A percentile compares a stretch with the other conserved stretches of the same genome.
Evolutionary conservation across 2,888 invertebrate genomes (phyloP).

Genomic region (Aporophyla nigra): DNA sequence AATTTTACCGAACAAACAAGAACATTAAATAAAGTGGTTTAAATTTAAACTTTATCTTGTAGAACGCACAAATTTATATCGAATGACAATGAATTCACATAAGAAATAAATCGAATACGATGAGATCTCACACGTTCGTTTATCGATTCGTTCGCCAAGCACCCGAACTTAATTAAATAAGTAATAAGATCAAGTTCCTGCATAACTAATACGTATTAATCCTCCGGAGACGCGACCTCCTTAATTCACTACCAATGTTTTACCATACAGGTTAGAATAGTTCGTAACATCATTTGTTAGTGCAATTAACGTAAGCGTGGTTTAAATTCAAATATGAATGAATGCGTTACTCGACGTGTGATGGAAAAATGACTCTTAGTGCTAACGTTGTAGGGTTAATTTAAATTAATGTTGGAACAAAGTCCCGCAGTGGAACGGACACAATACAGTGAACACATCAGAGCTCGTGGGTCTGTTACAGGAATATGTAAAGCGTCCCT

Average conservation of each 20-base stretch:
- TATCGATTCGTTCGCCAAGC: slow-evolving; percentile 63
- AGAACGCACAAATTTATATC: slow-evolving; percentile 3
- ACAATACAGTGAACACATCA: slow-evolving; percentile 66
- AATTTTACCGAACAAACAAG: slow-evolving; percentile 46
- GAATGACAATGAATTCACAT: slow-evolving; percentile 24
- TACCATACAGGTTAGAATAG: slow-evolving; percentile 55
- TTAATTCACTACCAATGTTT: slow-evolving; percentile 50
- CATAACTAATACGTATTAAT: slow-evolving; percentile 71
- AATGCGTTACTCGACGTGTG: slow-evolving; percentile 56
- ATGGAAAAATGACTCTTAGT: slow-evolving; percentile 60
- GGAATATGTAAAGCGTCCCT: slow-evolving; percentile 71
- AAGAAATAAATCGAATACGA: slow-evolving; percentile 22
- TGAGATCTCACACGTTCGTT: slow-evolving; percentile 44
- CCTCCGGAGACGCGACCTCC: slow-evolving; percentile 68
- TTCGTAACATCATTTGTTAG: slow-evolving; percentile 65
- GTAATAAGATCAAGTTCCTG: slow-evolving; percentile 77
- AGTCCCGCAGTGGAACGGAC: slow-evolving; percentile 60
- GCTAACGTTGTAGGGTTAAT: slow-evolving; percentile 56
- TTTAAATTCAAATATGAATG: slow-evolving; percentile 67
- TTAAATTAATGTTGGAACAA: slow-evolving; percentile 61
- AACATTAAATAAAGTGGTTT: slow-evolving; percentile 28
- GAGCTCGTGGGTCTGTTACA: slow-evolving; percentile 66
- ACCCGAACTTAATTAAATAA: slow-evolving; percentile 76
- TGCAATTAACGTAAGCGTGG: slow-evolving; percentile 65
- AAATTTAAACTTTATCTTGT: slow-evolving; percentile 34